A percentile compares a stretch with the other conserved stretches of the same genome.
Conservation (phyloP, 2,797 vertebrate genomes). For the Acanthurus lineatus region DNA sequence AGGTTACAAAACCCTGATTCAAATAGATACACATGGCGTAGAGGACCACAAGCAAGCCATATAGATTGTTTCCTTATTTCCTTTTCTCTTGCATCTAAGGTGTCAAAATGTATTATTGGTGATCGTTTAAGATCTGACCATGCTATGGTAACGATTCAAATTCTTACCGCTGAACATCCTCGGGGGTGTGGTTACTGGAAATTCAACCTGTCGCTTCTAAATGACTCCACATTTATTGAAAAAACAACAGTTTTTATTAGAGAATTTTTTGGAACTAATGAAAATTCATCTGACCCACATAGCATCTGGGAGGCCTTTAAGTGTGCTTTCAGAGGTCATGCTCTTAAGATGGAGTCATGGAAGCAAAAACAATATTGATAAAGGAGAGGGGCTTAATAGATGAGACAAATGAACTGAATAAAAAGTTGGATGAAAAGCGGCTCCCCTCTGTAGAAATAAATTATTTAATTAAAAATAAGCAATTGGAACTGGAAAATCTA, state of each 20-base stretch:
- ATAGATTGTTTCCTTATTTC: neutral
- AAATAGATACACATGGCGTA: neutral
- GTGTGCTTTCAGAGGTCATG: neutral
- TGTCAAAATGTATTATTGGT: neutral
- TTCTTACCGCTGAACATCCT: neutral
- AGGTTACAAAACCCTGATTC: neutral
- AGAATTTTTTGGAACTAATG: neutral
- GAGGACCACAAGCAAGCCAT: constrained; percentile 11
- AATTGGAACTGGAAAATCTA: neutral
- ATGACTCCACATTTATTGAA: neutral
- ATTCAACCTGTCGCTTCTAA: neutral
- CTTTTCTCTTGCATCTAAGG: neutral
- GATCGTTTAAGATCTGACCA: neutral
- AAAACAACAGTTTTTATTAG: neutral
- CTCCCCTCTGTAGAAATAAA: neutral
- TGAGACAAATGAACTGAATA: neutral
- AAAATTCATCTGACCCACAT: neutral
- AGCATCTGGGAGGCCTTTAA: neutral
- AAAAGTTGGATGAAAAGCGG: neutral
- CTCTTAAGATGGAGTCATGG: neutral
- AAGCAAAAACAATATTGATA: neutral
- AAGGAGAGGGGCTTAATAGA: neutral
- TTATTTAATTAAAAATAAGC: neutral
- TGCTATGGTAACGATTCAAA: neutral
- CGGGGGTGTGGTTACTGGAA: neutral